A percentile compares a stretch with the other conserved stretches of the same genome.
Conservation (phyloP, 2,797 vertebrate genomes). For the Danio kyathit region DNA sequence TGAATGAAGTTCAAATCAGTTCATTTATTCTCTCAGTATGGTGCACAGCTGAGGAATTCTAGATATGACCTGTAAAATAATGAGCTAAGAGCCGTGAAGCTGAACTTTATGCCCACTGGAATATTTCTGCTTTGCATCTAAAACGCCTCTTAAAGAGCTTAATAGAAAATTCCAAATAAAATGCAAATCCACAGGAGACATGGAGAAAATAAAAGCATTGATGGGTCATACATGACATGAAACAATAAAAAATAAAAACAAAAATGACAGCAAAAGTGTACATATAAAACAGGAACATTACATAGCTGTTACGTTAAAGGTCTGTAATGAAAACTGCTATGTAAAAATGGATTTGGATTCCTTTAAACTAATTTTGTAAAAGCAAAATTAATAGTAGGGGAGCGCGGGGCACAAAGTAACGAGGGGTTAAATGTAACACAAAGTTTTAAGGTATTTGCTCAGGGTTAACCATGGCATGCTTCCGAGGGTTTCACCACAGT, state of each 20-base stretch:
- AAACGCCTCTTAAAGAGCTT: background rate
- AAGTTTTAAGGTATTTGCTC: too few relatives aligned
- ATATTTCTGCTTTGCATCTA: constrained; percentile 4
- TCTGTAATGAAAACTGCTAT: background rate
- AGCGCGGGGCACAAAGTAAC: too few relatives aligned
- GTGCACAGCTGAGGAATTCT: constrained; percentile 38
- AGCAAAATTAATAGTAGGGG: too few relatives aligned
- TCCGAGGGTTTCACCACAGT: too few relatives aligned
- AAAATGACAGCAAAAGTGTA: background rate
- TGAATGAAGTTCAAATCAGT: background rate
- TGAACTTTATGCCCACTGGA: background rate
- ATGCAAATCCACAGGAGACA: background rate
- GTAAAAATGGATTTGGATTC: background rate
- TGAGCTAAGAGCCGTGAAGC: constrained; percentile 29
- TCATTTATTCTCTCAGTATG: background rate
- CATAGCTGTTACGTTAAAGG: background rate
- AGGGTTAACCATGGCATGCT: too few relatives aligned
- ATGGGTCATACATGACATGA: background rate
- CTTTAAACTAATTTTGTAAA: background rate
- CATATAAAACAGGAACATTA: background rate
- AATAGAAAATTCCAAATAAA: constrained; percentile 5
- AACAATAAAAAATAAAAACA: background rate
- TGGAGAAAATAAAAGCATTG: background rate
- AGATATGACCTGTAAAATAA: constrained; percentile 38
- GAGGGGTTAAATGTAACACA: too few relatives aligned